Base-by-base conservation (phyloP, 2,888 invertebrate genomes). In the Strigamia transsilvanica region DNA sequence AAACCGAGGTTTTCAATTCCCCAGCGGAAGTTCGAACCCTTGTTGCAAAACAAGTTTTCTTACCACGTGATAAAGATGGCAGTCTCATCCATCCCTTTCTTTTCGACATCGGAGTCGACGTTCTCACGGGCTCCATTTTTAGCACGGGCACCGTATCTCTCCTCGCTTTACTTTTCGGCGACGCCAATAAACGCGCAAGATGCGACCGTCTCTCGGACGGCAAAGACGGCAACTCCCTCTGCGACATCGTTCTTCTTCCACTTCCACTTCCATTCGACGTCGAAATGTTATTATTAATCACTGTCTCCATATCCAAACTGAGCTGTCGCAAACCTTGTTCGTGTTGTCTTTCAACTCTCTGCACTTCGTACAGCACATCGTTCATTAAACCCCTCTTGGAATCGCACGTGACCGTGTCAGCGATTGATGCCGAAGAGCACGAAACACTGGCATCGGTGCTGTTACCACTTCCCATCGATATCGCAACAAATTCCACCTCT, bases 291-390 rank as follows among this genome's bases (percentile, higher is more conserved):
- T 51, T 51, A 51, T 95, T 96, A 84, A 96, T 89, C 94, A 96
- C 95, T 78, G 94, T 95, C 89, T 96, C 95, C 77, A 94, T 94
- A 85, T 95, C 94, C 83, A 96, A 91, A 90, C 95, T 95, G 83
- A 96, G 89, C 88, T 96, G 94, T 77, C 94, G 95, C 84, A 96
- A 90, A 85, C 95, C 94, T 87, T 94, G 91, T 85, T 93, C 92
- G 88, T 96, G 95, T 82, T 93, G 91, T 84, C 92, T 93, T 88
- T 95, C 94, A 80, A 96, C 95, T 84, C 93, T 91, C 81, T 94
- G 91, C 82, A 94, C 93, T 88, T 95, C 95, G 87, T 94, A 94
- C 86, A 94, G 94, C 51, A 95, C 83, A 23, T 83, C 83, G 13
- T 80, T 82, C 18, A 80, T 82, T 42, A 82, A 51, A 51, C 81